Evolutionary conservation across 2,113 vertebrate genomes (phyloP).

Genomic region (Ceuthmochares aereus): DNA sequence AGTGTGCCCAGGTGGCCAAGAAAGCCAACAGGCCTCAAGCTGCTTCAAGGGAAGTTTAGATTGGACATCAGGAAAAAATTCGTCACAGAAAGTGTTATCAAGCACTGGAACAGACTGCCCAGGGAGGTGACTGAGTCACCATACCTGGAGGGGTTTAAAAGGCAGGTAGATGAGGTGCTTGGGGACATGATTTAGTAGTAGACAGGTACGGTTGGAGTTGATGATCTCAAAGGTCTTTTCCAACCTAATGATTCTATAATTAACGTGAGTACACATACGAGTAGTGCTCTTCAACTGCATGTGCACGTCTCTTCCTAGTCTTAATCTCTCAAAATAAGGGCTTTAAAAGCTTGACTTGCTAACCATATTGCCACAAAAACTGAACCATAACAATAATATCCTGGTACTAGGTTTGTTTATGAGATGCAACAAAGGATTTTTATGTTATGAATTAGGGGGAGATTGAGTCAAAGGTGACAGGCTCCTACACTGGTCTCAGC

Average conservation of each 20-base stretch:
- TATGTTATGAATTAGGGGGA: background rate
- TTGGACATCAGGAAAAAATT: no score
- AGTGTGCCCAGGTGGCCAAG: no score
- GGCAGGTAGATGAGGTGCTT: no score
- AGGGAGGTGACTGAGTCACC: no score
- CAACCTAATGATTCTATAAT: background rate
- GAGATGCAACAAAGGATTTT: background rate
- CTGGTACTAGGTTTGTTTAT: background rate
- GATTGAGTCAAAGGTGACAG: background rate
- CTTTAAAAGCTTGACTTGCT: background rate
- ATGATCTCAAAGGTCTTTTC: no score
- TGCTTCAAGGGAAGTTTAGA: no score
- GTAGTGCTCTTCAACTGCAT: background rate
- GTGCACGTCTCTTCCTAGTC: background rate
- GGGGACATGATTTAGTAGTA: no score
- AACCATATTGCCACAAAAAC: background rate
- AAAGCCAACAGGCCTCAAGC: no score
- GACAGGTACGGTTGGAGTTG: no score
- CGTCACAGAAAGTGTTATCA: no score
- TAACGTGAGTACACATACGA: background rate
- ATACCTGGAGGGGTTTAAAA: no score
- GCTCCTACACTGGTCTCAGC: background rate
- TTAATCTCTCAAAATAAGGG: background rate
- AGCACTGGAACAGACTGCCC: no score
- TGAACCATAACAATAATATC: background rate